phyloP scores from a whole-genome alignment of 2,113 vertebrate genomes.

The Hippocampus mohnikei region DNA sequence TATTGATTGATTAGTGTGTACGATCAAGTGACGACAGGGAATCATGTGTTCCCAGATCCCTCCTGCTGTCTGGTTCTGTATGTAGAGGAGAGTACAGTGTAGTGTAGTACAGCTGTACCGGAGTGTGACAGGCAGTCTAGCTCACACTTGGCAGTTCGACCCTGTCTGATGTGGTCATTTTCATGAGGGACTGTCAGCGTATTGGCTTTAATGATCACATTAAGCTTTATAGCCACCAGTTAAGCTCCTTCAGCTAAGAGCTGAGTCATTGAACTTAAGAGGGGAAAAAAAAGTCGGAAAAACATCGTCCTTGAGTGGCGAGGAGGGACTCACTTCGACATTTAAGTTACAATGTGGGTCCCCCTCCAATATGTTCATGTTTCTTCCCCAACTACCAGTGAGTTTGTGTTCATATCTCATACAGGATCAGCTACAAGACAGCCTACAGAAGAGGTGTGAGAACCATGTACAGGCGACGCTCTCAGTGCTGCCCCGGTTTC shows the following conservation, averaged over 20 bases:
- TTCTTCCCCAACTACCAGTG: background rate
- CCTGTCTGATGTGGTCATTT: constrained; percentile 23
- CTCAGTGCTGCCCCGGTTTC: constrained; percentile 92
- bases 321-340: constrained; percentile 4
- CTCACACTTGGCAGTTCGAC: background rate
- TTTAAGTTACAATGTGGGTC: too few species aligned
- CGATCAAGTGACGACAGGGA: background rate
- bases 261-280: constrained; percentile 32
- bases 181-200: constrained; percentile 30
- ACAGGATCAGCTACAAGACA: constrained; percentile 81
- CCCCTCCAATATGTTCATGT: background rate
- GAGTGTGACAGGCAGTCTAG: background rate
- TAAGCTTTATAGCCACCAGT: constrained; percentile 45
- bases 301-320: constrained; percentile 45
- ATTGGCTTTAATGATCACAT: constrained; percentile 45
- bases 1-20: background rate
- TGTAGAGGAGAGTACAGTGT: background rate
- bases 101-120: background rate
- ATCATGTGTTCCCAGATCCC: background rate
- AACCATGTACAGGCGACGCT: constrained; percentile 89
- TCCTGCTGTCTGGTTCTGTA: background rate
- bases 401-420: constrained; percentile 4
- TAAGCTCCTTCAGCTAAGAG: constrained; percentile 36
- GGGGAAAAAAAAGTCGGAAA: constrained; percentile 33
- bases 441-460: constrained; percentile 87